These are phyloP conservation scores for Paracanthobrama guichenoti DNA, from an alignment of 2,113 vertebrate species.

Conservation along the genomic window DNA sequence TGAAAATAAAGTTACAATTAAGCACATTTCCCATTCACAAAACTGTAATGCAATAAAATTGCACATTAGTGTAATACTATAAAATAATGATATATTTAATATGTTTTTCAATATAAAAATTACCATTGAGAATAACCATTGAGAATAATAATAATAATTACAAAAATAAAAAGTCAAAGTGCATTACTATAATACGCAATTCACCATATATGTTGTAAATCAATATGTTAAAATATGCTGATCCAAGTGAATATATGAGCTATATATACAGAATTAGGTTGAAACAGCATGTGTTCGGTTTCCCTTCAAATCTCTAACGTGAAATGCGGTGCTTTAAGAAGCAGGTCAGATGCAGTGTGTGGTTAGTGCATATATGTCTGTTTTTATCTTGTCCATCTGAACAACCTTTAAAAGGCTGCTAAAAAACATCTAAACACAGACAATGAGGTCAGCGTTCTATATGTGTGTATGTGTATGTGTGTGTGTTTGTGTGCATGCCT, in stretches of 20 bases:
- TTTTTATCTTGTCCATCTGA: not conserved
- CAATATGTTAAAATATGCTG: not conserved
- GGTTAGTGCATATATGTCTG: not conserved
- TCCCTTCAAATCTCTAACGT: not conserved
- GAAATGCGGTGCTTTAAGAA: not conserved
- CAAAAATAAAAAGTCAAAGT: not conserved
- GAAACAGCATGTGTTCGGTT: not conserved
- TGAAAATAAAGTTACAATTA: not conserved
- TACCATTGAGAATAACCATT: no score
- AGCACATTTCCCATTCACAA: not conserved
- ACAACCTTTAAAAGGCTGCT: not conserved
- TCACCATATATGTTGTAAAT: not conserved
- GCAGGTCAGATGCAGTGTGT: not conserved
- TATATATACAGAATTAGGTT: not conserved
- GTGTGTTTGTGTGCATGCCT: not conserved
- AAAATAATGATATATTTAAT: no score
- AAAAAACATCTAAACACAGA: not conserved
- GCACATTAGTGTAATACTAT: no score
- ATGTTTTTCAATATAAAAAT: not conserved
- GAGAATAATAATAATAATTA: not conserved
- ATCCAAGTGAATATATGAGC: not conserved
- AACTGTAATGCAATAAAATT: not conserved
- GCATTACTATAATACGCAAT: not conserved
- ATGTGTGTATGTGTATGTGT: not conserved
- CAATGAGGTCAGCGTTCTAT: constrained; percentile 9